Conservation (phyloP, 2,113 vertebrate species). For the Lepus americanus region DNA sequence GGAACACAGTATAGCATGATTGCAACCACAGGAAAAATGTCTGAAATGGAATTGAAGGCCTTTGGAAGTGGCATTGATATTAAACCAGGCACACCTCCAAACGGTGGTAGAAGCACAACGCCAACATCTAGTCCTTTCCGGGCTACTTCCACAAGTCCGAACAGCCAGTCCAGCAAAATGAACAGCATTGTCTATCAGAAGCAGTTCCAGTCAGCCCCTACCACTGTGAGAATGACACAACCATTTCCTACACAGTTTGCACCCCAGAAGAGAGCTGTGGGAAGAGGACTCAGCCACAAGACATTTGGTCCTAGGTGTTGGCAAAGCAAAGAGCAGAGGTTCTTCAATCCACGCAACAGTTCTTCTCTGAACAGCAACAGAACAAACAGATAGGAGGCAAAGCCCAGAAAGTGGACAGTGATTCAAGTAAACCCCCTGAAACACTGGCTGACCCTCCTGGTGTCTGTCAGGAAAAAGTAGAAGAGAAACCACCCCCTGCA, state of each 20-base stretch:
- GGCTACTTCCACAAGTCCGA: slow-evolving; percentile 91
- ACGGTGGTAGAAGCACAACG: slow-evolving; percentile 94
- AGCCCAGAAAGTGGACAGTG: slow-evolving; percentile 90
- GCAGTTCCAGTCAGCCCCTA: slow-evolving; percentile 94
- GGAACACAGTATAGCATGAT: slow-evolving; percentile 31
- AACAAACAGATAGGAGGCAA: slow-evolving; percentile 94
- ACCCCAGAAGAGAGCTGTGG: slow-evolving; percentile 88
- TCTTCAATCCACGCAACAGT: slow-evolving; percentile 98
- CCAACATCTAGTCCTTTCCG: slow-evolving; percentile 98
- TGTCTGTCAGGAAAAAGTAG: slow-evolving; percentile 88
- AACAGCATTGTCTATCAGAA: slow-evolving; percentile 99
- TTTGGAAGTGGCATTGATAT: slow-evolving; percentile 92
- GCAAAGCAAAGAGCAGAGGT: slow-evolving; percentile 96
- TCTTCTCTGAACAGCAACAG: slow-evolving; percentile 98
- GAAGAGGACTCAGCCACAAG: too few species aligned
- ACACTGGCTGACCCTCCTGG: slow-evolving; percentile 90
- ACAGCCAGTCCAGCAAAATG: slow-evolving; percentile 98
- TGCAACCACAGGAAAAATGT: slow-evolving; percentile 68
- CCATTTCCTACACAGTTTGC: slow-evolving; percentile 97
- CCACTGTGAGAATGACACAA: slow-evolving; percentile 95
- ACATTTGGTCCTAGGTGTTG: too few species aligned
- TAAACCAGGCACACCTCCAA: slow-evolving; percentile 97
- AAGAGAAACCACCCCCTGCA: slow-evolving; percentile 90
- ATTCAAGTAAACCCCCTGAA: slow-evolving; percentile 89
- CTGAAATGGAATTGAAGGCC: slow-evolving; percentile 67